A percentile compares a stretch with the other conserved stretches of the same genome.
Conservation (phyloP, 2,797 vertebrate species). For the Amniataba percoides region DNA sequence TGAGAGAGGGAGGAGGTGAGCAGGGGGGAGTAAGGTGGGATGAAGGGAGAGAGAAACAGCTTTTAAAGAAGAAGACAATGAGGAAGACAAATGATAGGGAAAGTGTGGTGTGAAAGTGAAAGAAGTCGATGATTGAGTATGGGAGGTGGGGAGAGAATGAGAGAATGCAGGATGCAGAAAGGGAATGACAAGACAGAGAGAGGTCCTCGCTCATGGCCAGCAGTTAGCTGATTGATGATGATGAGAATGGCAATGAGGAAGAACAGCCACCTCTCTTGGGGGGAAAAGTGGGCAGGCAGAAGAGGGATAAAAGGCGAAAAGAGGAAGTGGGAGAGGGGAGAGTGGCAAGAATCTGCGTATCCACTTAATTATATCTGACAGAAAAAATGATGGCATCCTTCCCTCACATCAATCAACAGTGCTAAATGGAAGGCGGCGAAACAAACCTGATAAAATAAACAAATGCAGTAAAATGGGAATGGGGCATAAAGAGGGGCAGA, state of each 20-base stretch:
- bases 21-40: conserved; percentile 2
- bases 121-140: conserved; percentile 72
- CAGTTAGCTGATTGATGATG: conserved; percentile 79
- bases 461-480: conserved; percentile 27
- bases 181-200: conserved; percentile 72
- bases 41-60: conserved; percentile 34
- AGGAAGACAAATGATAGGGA: conserved; percentile 69
- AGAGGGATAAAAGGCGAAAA: conserved; percentile 27
- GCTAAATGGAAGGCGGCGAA: conserved; percentile 43
- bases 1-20: conserved; percentile 12
- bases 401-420: conserved; percentile 58
- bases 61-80: conserved; percentile 60
- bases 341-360: conserved; percentile 38
- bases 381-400: conserved; percentile 67
- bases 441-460: conserved; percentile 51
- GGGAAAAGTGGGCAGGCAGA: conserved; percentile 41
- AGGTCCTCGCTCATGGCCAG: conserved; percentile 73
- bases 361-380: conserved; percentile 63
- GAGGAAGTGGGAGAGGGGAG: conserved; percentile 24
- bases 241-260: conserved; percentile 80
- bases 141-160: conserved; percentile 54
- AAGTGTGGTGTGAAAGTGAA: conserved; percentile 65
- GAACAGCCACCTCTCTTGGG: conserved; percentile 63
- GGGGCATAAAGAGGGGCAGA: neutral
- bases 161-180: conserved; percentile 72